Evolutionary conservation across 2,113 vertebrate species (phyloP).

Genomic region (Sylvia atricapilla): DNA sequence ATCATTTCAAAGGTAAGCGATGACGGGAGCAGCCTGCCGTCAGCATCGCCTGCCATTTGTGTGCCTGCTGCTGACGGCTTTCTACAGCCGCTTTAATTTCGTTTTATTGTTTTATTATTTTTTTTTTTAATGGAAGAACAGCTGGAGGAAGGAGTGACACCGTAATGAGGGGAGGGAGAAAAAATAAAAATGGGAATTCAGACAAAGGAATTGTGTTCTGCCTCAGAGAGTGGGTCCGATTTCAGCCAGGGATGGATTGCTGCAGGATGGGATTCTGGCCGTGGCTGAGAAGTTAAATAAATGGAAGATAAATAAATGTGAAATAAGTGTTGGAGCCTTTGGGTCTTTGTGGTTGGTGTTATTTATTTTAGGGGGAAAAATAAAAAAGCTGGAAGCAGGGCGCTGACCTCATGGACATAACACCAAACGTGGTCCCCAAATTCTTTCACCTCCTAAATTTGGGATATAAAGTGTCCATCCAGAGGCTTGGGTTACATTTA

Average conservation of each 20-base stretch:
- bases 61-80: neutral
- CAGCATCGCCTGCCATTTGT: neutral
- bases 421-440: accelerated
- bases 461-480: neutral
- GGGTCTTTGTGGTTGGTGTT: neutral
- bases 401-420: accelerated
- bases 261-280: neutral
- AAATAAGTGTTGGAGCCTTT: neutral
- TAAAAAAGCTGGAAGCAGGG: neutral
- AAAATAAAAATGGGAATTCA: neutral
- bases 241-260: neutral
- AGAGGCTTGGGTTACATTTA: neutral
- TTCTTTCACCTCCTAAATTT: neutral
- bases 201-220: slow-evolving; percentile 32
- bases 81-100: neutral
- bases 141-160: neutral
- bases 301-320: too few relatives aligned
- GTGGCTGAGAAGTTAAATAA: neutral
- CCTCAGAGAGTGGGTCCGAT: neutral
- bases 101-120: neutral
- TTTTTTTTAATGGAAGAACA: neutral
- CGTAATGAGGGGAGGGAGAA: neutral
- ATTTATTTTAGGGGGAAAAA: neutral
- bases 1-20: slow-evolving; percentile 61
- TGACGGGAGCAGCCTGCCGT: neutral